Evolutionary conservation across 2,797 vertebrate species (phyloP).

Genomic region (Halcyon badia): DNA sequence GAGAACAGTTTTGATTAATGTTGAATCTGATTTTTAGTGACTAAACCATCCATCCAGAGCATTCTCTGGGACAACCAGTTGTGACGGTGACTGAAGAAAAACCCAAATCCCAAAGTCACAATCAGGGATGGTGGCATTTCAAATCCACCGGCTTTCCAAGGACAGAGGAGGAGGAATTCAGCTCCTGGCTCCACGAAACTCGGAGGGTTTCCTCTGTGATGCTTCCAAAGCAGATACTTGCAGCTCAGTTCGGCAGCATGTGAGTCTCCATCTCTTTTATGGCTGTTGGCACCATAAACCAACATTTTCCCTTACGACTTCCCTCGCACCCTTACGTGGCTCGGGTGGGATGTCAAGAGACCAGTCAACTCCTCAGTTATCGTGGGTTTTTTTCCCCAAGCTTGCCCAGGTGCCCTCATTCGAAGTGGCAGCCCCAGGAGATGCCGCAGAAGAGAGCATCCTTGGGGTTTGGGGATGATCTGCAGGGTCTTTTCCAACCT

Average conservation of each 20-base stretch:
- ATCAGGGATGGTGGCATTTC: fast-evolving
- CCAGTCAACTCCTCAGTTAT: background rate
- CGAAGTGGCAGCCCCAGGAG: fast-evolving
- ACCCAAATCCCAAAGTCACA: fast-evolving
- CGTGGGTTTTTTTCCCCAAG: fast-evolving
- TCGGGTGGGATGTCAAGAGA: background rate
- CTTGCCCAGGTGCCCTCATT: background rate
- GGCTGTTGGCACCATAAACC: background rate
- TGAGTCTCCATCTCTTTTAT: background rate
- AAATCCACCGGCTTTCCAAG: background rate
- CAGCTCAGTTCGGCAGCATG: background rate
- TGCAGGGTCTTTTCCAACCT: background rate
- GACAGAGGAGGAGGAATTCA: background rate
- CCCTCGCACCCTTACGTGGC: background rate
- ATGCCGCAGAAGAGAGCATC: fast-evolving
- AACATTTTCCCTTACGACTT: background rate
- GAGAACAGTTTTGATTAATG: background rate
- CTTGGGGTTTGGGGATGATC: background rate
- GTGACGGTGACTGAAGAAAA: background rate
- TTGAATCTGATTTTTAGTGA: fast-evolving
- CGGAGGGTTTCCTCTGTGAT: fast-evolving
- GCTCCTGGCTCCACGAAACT: fast-evolving
- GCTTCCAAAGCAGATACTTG: background rate
- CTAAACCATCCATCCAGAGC: background rate
- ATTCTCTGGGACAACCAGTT: background rate